Evolutionary conservation across 2,797 vertebrate genomes (phyloP).

Genomic region (Gymnoscopelus braueri): DNA sequence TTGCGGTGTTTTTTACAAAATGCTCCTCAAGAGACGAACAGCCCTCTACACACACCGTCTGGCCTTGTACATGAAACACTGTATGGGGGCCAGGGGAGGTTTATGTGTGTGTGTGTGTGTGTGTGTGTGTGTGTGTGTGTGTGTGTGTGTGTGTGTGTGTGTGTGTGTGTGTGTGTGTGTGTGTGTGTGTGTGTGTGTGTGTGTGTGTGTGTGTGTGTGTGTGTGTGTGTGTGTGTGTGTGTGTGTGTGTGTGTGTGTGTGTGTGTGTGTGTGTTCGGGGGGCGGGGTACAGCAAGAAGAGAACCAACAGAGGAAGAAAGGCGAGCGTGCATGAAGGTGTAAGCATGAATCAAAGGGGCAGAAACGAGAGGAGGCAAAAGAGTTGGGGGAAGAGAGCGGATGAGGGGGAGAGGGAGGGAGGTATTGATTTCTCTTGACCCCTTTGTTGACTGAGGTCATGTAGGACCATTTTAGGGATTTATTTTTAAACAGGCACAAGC

Average conservation of each 20-base stretch:
- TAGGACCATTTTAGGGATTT: conserved; percentile 80
- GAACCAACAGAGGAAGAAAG: conserved; percentile 18
- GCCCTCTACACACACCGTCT: conserved; percentile 21
- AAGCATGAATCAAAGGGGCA: conserved; percentile 44
- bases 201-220: no score
- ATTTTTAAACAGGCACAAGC: conserved; percentile 79
- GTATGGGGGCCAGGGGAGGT: background rate
- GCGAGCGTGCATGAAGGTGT: conserved; percentile 31
- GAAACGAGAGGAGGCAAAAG: conserved; percentile 51
- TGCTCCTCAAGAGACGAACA: conserved; percentile 4
- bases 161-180: no score
- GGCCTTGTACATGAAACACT: background rate
- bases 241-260: no score
- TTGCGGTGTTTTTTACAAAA: conserved; percentile 22
- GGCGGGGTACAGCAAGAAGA: conserved; percentile 24
- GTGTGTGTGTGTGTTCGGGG: background rate
- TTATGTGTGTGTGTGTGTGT: no score
- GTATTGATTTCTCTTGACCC: conserved; percentile 89
- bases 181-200: background rate
- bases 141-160: no score
- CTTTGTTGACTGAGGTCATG: conserved; percentile 83
- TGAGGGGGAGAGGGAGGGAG: conserved; percentile 69
- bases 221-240: no score
- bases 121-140: no score
- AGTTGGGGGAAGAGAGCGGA: conserved; percentile 63